phyloP scores from a whole-genome alignment of 1,140 invertebrate genomes.

The Micrasema longulum region DNA sequence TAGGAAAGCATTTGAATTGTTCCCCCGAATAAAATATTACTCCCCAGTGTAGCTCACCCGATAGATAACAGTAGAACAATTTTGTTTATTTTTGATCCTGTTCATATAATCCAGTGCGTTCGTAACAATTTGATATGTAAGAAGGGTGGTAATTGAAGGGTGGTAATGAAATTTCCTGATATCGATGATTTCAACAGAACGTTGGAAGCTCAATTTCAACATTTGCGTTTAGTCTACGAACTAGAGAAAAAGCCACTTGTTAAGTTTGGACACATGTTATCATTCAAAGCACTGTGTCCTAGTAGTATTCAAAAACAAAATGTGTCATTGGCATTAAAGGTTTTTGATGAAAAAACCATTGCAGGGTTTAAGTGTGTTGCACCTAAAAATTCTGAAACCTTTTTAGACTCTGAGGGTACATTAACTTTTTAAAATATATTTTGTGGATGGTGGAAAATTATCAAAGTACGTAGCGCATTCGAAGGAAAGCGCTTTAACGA shows the following conservation, averaged over 20 bases:
- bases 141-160: constrained; percentile 2
- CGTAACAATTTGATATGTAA: constrained; percentile 8
- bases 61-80: constrained; percentile 7
- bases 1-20: constrained; percentile 6
- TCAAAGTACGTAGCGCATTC: too few relatives aligned
- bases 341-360: constrained; percentile 4
- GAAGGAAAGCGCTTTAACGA: too few relatives aligned
- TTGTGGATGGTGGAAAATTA: too few relatives aligned
- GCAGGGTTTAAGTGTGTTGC: constrained; percentile 1
- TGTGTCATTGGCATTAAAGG: neutral
- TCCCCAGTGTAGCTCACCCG: neutral
- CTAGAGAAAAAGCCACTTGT: too few relatives aligned
- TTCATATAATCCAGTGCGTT: neutral
- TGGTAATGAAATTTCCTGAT: constrained; percentile 6
- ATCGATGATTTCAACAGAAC: neutral
- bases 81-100: constrained; percentile 9
- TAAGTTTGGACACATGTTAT: too few relatives aligned
- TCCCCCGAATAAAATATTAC: constrained; percentile 5
- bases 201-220: neutral
- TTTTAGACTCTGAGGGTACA: too few relatives aligned
- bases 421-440: too few relatives aligned
- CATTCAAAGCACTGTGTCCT: too few relatives aligned
- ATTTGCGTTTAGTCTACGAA: too few relatives aligned
- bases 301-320: too few relatives aligned
- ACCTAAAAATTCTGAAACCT: neutral